Conservation (phyloP, 2,797 vertebrate genomes). For the Hapalemur alaotrensis region DNA sequence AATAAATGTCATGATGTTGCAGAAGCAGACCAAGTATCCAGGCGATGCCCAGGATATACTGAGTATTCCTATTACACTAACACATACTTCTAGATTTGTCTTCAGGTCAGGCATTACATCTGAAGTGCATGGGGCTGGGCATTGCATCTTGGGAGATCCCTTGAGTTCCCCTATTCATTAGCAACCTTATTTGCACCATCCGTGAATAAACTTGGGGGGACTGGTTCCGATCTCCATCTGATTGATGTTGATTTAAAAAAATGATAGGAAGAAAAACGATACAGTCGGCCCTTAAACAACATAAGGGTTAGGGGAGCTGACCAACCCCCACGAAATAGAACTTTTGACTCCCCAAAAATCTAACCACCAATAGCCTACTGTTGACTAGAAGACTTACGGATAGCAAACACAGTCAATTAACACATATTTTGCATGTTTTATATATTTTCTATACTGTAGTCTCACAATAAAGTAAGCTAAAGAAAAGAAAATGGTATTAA, state of each 20-base stretch:
- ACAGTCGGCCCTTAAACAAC: neutral
- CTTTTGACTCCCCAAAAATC: neutral
- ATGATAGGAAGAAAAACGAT: neutral
- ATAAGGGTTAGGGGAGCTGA: neutral
- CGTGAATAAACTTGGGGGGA: neutral
- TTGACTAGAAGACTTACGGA: neutral
- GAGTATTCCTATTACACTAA: neutral
- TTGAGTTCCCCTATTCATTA: neutral
- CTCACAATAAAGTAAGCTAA: neutral
- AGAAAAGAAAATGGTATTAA: neutral
- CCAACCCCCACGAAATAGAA: neutral
- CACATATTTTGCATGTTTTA: neutral
- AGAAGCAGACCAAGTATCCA: neutral
- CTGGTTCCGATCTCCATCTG: neutral
- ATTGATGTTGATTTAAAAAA: neutral
- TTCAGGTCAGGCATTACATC: neutral
- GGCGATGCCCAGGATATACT: neutral
- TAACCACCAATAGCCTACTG: neutral
- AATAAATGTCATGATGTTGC: neutral
- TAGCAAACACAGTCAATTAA: neutral
- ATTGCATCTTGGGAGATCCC: neutral
- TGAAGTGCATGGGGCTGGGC: neutral
- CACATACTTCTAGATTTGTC: neutral
- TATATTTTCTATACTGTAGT: neutral
- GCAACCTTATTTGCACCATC: neutral